These are phyloP conservation scores for Hololepta plana DNA, from an alignment of 2,888 invertebrate genomes.

Conservation along the genomic window DNA sequence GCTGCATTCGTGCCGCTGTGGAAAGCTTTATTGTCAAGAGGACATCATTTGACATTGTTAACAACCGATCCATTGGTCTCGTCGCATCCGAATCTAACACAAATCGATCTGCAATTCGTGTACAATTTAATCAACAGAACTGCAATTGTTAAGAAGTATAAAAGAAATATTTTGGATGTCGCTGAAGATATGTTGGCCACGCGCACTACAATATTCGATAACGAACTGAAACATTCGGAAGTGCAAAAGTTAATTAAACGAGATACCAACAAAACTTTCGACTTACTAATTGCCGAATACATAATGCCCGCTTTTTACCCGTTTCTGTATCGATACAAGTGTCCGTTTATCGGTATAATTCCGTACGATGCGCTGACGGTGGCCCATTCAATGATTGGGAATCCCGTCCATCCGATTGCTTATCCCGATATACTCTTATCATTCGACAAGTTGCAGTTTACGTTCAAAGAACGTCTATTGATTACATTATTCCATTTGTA, in stretches of 20 bases:
- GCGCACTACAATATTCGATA: constrained; percentile 5
- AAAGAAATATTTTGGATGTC: too few relatives aligned
- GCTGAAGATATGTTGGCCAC: background rate
- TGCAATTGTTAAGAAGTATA: background rate
- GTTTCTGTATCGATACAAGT: constrained; percentile 33
- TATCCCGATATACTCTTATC: constrained; percentile 35
- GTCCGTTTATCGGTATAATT: constrained; percentile 34
- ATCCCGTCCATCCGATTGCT: constrained; percentile 31
- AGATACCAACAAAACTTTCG: constrained; percentile 28
- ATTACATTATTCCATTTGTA: constrained; percentile 3
- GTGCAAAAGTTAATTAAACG: constrained; percentile 18
- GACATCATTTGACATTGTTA: constrained; percentile 30
- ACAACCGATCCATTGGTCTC: constrained; percentile 26
- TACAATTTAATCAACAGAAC: constrained; percentile 13
- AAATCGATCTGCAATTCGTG: constrained; percentile 23
- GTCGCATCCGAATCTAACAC: constrained; percentile 21
- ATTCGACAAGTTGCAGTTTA: constrained; percentile 27
- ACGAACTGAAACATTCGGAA: constrained; percentile 12
- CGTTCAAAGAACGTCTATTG: constrained; percentile 18
- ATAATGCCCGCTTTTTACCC: constrained; percentile 31
- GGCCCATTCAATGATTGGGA: constrained; percentile 33
- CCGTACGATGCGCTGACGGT: constrained; percentile 30
- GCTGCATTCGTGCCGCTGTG: constrained; percentile 27
- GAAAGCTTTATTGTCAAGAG: constrained; percentile 25
- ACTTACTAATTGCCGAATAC: constrained; percentile 37